Evolutionary conservation across 2,797 vertebrate genomes (phyloP), one percentile per base, ranked within the genome.

Genomic region (Champsocephalus esox): DNA sequence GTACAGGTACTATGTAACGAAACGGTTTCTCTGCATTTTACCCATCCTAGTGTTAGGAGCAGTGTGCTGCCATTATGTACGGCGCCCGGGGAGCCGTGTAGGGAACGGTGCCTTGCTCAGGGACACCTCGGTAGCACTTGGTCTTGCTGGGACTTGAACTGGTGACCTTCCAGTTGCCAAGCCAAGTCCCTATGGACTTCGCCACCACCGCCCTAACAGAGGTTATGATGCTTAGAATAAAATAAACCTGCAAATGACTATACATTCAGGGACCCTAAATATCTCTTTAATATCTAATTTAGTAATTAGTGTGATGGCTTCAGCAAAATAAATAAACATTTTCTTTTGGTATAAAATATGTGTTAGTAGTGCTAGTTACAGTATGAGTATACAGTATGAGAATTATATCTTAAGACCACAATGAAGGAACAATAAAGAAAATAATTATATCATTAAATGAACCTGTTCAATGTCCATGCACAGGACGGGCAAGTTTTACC

Each of bases 161-260:
- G 21, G 21, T 21, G 21, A 21, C 21, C 21, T 21, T 21, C 21
- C 21, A 21, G 21, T 21, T 21, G 21, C 21, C 21, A 21, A 21
- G 21, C 21, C 21, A 21, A 21, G 21, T 21, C 21, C 21, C 21
- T 21, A 21, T 21, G 21, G 21, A 21, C 21, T 21, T 21, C 21
- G 21, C 21, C 21, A 21, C 21, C 21, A 21, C 21, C 21, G 21
- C 21, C 21, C 21, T 21, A 21, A 21, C 21, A 56, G 69, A 73
- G 17, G 32, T 45, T 65, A 43, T 7, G 59, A 55, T 74, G 41
- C 44, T 70, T 44, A 44, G 24, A 59, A 46, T 57, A 66, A 64
- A 41, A 7, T 38, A 6, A 38, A 19, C 12, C 32, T 61, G 50
- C 2, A 44, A 66, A 70, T 62, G 11, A 50, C 12, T 38, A 28